Conservation (phyloP, 2,888 invertebrate species). For the Tenthredo livida region DNA sequence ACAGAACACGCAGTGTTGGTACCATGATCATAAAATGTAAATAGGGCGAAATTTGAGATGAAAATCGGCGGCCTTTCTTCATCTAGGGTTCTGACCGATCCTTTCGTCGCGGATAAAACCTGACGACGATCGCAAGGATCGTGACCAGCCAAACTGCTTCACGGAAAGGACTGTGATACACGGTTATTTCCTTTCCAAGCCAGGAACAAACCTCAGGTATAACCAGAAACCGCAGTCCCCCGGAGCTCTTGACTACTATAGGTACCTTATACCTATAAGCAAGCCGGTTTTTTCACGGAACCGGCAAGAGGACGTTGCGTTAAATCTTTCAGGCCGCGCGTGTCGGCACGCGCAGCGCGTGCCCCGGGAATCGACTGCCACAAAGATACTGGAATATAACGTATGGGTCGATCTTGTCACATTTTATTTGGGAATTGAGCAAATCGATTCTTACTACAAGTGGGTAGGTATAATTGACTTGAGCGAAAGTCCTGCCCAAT, state of each 20-base stretch:
- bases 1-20: background rate
- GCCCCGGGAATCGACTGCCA: background rate
- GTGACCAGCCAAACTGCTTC: slow-evolving; percentile 32
- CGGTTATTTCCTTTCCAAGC: slow-evolving; percentile 45
- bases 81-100: background rate
- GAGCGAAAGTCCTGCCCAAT: background rate
- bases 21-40: background rate
- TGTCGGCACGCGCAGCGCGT: slow-evolving; percentile 51
- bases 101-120: background rate
- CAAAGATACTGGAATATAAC: background rate
- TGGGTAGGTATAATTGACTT: background rate
- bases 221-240: background rate
- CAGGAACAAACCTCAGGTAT: slow-evolving; percentile 5
- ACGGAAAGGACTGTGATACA: slow-evolving; percentile 8
- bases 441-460: background rate
- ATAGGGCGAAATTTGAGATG: background rate
- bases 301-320: slow-evolving; percentile 26
- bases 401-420: background rate
- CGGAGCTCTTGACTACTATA: background rate
- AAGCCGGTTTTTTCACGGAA: slow-evolving; percentile 40
- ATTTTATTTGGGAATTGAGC: background rate
- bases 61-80: background rate
- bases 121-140: background rate
- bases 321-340: slow-evolving; percentile 42
- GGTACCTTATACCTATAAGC: slow-evolving; percentile 26